Conservation (phyloP, 2,888 invertebrate genomes). For the Stenodema calcarata region DNA sequence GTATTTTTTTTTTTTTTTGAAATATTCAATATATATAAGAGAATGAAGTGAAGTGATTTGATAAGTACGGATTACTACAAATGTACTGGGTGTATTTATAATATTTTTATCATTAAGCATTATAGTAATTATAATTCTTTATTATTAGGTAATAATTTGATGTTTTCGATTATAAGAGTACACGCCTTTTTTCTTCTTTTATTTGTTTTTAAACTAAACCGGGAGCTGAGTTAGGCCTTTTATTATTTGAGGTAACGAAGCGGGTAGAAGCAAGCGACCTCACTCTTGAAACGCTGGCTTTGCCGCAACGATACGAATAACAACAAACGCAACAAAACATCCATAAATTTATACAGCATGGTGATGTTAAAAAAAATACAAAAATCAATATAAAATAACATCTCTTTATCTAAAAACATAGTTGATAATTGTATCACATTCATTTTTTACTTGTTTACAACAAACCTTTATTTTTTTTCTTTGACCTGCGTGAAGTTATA, state of each 20-base stretch:
- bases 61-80: slow-evolving; percentile 49
- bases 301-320: slow-evolving; percentile 55
- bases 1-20: not conserved
- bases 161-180: slow-evolving; percentile 48
- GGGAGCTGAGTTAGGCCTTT: slow-evolving; percentile 55
- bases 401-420: slow-evolving; percentile 55
- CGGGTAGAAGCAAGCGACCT: slow-evolving; percentile 55
- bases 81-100: slow-evolving; percentile 52
- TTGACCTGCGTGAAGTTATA: slow-evolving; percentile 54
- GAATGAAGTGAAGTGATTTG: slow-evolving; percentile 45
- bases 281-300: slow-evolving; percentile 56
- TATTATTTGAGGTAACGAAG: slow-evolving; percentile 54
- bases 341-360: slow-evolving; percentile 52
- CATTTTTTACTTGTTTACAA: slow-evolving; percentile 56
- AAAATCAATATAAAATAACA: slow-evolving; percentile 56
- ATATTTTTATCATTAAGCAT: slow-evolving; percentile 47
- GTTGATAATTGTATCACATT: slow-evolving; percentile 58
- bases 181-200: slow-evolving; percentile 20
- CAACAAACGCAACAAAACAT: slow-evolving; percentile 54
- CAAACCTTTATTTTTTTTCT: slow-evolving; percentile 51
- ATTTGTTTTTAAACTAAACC: slow-evolving; percentile 44
- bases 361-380: slow-evolving; percentile 56
- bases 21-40: slow-evolving; percentile 45
- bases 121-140: slow-evolving; percentile 40
- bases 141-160: slow-evolving; percentile 45